Evolutionary conservation across 2,888 invertebrate genomes (phyloP).

Genomic region (Leucania comma): DNA sequence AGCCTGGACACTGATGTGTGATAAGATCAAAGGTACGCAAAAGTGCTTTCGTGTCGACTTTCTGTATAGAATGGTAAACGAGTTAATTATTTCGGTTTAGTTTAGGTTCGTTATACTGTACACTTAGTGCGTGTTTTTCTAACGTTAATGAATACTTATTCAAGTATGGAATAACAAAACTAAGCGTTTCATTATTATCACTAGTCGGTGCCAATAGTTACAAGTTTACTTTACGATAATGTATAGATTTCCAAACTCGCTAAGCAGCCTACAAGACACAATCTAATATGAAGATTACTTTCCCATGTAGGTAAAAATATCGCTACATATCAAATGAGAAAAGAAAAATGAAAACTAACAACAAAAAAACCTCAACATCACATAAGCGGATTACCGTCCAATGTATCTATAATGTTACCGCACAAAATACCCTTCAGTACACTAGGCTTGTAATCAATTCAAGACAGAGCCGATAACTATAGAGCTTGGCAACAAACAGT

Average conservation of each 20-base stretch:
- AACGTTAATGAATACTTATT: too few species aligned
- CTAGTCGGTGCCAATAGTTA: too few species aligned
- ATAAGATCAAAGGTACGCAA: slow-evolving; percentile 35
- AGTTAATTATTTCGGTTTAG: neutral
- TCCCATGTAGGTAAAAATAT: neutral
- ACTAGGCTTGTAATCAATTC: slow-evolving; percentile 29
- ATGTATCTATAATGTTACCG: neutral
- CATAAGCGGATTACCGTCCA: neutral
- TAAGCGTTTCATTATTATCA: too few species aligned
- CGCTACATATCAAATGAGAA: neutral
- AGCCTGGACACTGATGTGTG: slow-evolving; percentile 52
- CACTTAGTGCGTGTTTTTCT: too few species aligned
- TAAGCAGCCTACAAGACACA: too few species aligned
- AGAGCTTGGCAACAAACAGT: slow-evolving; percentile 53
- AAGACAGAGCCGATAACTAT: slow-evolving; percentile 33
- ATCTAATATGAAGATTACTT: neutral
- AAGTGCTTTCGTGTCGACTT: slow-evolving; percentile 23
- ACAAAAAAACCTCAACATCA: neutral
- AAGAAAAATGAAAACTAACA: neutral
- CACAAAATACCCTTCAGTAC: slow-evolving; percentile 3
- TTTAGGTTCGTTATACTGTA: too few species aligned
- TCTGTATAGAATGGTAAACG: slow-evolving; percentile 10
- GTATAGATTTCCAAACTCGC: too few species aligned
- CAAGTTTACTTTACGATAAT: too few species aligned
- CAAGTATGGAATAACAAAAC: too few species aligned